Conservation (phyloP, 1,140 invertebrate genomes). For the Zophobas morio region DNA sequence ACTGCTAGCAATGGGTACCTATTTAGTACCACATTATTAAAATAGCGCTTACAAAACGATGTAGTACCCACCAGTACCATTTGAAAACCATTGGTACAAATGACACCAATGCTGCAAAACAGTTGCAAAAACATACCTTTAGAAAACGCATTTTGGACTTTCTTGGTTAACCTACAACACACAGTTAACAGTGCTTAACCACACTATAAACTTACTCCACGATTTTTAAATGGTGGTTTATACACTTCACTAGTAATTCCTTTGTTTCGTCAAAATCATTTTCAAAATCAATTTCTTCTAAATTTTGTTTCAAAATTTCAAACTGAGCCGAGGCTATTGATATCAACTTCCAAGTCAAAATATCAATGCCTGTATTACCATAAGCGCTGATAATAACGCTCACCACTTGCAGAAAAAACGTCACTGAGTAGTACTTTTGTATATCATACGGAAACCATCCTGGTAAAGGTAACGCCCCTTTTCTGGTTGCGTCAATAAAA, state of each 20-base stretch:
- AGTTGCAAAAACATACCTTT: constrained; percentile 19
- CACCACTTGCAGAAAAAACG: constrained; percentile 22
- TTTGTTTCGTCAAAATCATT: neutral
- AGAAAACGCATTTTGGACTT: constrained; percentile 6
- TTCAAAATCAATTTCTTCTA: constrained; percentile 17
- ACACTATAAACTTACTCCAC: neutral
- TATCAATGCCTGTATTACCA: constrained; percentile 44
- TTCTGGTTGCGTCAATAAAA: constrained; percentile 23
- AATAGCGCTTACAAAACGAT: too few relatives aligned
- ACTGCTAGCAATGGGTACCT: constrained; percentile 20
- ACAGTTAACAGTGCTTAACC: neutral
- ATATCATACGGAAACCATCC: constrained; percentile 46
- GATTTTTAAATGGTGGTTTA: constrained; percentile 17
- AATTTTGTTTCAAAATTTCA: constrained; percentile 41
- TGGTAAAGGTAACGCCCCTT: constrained; percentile 30
- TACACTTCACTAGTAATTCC: neutral
- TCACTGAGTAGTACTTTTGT: constrained; percentile 20
- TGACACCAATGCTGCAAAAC: constrained; percentile 1
- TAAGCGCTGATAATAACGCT: constrained; percentile 42
- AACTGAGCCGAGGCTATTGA: constrained; percentile 38
- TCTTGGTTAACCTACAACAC: constrained; percentile 9
- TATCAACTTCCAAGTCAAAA: constrained; percentile 41
- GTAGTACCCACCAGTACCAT: constrained; percentile 5
- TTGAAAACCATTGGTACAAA: constrained; percentile 10
- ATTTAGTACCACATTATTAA: too few relatives aligned